phyloP scores from a whole-genome alignment of 2,113 vertebrate species.

The Tragelaphus imberbis region DNA sequence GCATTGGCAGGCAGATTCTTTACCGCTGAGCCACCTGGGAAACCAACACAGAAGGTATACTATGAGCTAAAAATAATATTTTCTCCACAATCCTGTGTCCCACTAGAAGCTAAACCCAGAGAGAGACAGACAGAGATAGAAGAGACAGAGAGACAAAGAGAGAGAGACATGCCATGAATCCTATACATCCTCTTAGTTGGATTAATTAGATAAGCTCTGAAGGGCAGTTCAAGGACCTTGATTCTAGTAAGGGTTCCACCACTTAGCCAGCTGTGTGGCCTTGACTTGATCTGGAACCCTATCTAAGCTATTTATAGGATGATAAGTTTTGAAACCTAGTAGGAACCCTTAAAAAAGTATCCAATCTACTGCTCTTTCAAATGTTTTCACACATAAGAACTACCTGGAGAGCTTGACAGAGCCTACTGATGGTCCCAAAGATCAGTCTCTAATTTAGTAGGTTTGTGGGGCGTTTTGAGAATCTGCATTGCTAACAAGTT shows the following conservation, averaged over 20 bases:
- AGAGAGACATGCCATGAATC: neutral
- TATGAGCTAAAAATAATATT: neutral
- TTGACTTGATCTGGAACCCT: neutral
- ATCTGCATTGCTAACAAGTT: neutral
- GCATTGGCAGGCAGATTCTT: neutral
- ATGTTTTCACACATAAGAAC: neutral
- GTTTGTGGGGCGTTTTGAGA: neutral
- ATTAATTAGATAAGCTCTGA: neutral
- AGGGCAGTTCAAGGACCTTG: neutral
- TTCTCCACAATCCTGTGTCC: neutral
- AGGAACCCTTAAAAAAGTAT: neutral
- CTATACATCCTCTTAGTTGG: conserved; percentile 14
- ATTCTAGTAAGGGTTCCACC: neutral
- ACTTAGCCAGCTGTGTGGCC: neutral
- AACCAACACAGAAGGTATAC: neutral
- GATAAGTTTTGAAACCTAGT: neutral
- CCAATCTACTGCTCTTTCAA: neutral
- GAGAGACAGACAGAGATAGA: neutral
- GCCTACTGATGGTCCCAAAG: neutral
- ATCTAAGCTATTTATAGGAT: neutral
- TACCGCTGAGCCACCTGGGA: neutral
- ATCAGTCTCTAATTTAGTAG: neutral
- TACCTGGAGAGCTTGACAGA: neutral
- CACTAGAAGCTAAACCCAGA: neutral
- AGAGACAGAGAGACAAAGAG: neutral